phyloP scores from a whole-genome alignment of 2,113 vertebrate genomes.

The Collichthys lucidus region DNA sequence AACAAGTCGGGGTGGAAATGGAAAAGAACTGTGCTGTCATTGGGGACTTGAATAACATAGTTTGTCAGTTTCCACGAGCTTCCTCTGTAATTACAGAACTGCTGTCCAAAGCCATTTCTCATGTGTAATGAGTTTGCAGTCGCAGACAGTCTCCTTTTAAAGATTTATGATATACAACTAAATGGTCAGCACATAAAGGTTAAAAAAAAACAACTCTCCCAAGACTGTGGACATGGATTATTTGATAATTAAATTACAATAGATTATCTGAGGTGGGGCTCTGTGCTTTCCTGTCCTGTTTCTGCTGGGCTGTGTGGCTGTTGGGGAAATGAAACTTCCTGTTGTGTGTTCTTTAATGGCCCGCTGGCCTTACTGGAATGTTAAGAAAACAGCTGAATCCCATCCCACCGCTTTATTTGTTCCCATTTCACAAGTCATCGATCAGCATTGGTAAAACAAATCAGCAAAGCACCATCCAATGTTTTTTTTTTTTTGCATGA shows the following conservation, averaged over 20 bases:
- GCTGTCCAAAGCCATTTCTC: slow-evolving; percentile 46
- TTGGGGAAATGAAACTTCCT: slow-evolving; percentile 70
- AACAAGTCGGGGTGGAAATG: slow-evolving; percentile 8
- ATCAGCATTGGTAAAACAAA: neutral
- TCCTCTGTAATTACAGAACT: slow-evolving; percentile 67
- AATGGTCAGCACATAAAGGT: neutral
- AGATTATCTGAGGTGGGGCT: slow-evolving; percentile 47
- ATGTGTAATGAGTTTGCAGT: slow-evolving; percentile 38
- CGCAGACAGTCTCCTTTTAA: slow-evolving; percentile 33
- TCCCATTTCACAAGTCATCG: neutral
- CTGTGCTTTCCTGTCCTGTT: slow-evolving; percentile 44
- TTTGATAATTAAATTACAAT: slow-evolving; percentile 42
- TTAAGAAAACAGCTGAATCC: slow-evolving; percentile 36
- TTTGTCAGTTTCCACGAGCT: slow-evolving; percentile 24
- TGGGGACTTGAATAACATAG: slow-evolving; percentile 11
- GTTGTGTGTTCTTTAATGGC: slow-evolving; percentile 53
- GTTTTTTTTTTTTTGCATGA: slow-evolving; percentile 3
- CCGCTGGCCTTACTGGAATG: slow-evolving; percentile 52
- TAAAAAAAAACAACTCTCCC: neutral
- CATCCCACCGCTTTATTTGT: neutral
- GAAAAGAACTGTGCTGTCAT: slow-evolving; percentile 7
- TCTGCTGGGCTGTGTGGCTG: slow-evolving; percentile 28
- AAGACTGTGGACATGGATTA: neutral
- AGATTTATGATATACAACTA: slow-evolving; percentile 35
- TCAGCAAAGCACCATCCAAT: neutral